These are phyloP conservation scores for Crocallis elinguaria DNA, from an alignment of 2,888 invertebrate species.

Conservation along the genomic window DNA sequence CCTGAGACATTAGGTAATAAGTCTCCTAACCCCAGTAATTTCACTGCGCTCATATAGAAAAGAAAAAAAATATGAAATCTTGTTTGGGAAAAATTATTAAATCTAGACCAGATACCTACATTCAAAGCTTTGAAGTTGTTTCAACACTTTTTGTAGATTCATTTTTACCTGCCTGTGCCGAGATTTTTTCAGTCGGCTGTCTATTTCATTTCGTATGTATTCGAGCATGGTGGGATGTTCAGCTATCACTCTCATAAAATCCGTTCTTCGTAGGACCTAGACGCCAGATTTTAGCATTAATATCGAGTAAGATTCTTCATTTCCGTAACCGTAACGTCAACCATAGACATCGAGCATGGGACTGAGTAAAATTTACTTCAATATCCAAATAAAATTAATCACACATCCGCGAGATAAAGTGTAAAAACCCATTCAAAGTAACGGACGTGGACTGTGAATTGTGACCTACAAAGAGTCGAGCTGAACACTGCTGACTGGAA, in stretches of 20 bases:
- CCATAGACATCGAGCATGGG: background rate
- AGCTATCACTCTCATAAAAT: conserved; percentile 70
- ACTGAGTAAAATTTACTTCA: background rate
- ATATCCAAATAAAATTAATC: conserved; percentile 4
- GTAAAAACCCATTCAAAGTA: background rate
- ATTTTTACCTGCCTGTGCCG: conserved; percentile 58
- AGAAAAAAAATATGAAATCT: too few relatives aligned
- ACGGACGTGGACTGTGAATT: conserved; percentile 6
- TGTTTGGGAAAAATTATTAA: too few relatives aligned
- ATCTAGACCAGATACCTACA: too few relatives aligned
- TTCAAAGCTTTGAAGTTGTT: background rate
- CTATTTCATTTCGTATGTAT: conserved; percentile 56
- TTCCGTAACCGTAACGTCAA: too few relatives aligned
- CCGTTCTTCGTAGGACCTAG: conserved; percentile 69
- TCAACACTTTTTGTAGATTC: conserved; percentile 2
- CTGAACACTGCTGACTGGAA: conserved; percentile 13
- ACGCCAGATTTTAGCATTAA: background rate
- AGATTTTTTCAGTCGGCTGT: conserved; percentile 51
- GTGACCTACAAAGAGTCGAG: conserved; percentile 10
- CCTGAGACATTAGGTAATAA: too few relatives aligned
- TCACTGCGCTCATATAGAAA: too few relatives aligned
- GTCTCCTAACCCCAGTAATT: too few relatives aligned
- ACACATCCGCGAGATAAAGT: conserved; percentile 8
- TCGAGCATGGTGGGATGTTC: conserved; percentile 65
- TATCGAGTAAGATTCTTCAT: background rate